Base-by-base conservation (phyloP, 2,797 vertebrate species). In the Hyperoplus lanceolatus region DNA sequence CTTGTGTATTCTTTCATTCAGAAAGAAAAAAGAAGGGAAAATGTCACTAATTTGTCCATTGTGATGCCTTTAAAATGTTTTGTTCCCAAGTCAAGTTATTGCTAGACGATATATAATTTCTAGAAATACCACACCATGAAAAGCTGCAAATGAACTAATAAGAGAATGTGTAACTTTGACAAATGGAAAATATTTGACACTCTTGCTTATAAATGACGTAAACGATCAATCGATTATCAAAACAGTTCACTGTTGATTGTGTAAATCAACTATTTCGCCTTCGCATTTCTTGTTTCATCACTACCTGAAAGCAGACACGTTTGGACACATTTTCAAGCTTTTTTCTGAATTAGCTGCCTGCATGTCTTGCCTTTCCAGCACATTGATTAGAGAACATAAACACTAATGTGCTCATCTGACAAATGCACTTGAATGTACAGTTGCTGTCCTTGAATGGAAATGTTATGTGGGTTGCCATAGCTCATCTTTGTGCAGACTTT, bases 391-490 rank as follows among this genome's bases (percentile, higher is more conserved):
- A 16, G 45, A 56, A 16, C 48, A 68, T 42, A 42, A 21, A 67
- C 50, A 29, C 43, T 63, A 21, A 58, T 21, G 55, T 66, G 48
- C 41, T 55, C 2, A 53, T 68, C 29, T 69, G 48, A 68, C 58
- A 50, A 70, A 36, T 58, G 65, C 69, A 81, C 66, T 85, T 81
- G 70, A 78, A 63, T 36, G 21, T 18, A 63, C 29, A 29, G 29
- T 3, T 29, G 29, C 29, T 29, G 29, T 60, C 48, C 41, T 11
- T 65, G 14, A 21, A 62, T 18, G 42, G 21, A 43, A 81, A 29
- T 55, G 11, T 56, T 72, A 62, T 73, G 58, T 64, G 58, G 69
- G 18, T 57, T 79, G 46, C 55, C 14, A 16, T 21, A 65, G 70
- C 29, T 53, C 63, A 62, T 63, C 46, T 66, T 42, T 59, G 29